Evolutionary conservation across 2,888 invertebrate genomes (phyloP).

Genomic region (Isotomurus palustris): DNA sequence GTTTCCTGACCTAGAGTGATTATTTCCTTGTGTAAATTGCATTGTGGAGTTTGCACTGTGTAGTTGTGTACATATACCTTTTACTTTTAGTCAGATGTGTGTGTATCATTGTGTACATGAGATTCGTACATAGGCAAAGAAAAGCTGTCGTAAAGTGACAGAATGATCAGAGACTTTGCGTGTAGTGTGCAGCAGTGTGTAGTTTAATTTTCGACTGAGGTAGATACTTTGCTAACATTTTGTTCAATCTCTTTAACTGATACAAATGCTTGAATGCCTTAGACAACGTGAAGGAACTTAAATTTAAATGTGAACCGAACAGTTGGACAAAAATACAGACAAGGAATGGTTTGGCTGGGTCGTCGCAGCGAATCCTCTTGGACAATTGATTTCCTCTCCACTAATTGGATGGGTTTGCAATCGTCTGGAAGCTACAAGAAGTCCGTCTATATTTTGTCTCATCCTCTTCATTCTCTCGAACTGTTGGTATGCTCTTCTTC

Average conservation of each 20-base stretch:
- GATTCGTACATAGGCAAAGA: too few species aligned
- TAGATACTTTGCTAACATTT: too few species aligned
- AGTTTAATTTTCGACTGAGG: too few species aligned
- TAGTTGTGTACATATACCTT: too few species aligned
- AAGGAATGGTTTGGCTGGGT: constrained; percentile 79
- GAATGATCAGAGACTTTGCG: too few species aligned
- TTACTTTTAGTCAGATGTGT: too few species aligned
- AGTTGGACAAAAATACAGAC: constrained; percentile 73
- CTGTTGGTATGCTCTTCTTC: constrained; percentile 68
- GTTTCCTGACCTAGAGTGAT: too few species aligned
- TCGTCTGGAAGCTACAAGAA: constrained; percentile 64
- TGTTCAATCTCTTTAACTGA: neutral
- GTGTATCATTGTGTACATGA: too few species aligned
- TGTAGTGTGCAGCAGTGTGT: too few species aligned
- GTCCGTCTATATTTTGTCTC: constrained; percentile 67
- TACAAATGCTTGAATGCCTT: neutral
- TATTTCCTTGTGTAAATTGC: too few species aligned
- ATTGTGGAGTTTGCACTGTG: too few species aligned
- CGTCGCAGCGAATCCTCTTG: constrained; percentile 80
- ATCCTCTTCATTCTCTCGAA: constrained; percentile 68
- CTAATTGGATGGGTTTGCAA: constrained; percentile 81
- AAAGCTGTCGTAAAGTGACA: too few species aligned
- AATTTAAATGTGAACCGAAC: constrained; percentile 28
- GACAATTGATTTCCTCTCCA: constrained; percentile 80
- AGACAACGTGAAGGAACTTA: neutral